Percentiles rank a stretch among this genome's conserved stretches.
Evolutionary conservation across 2,888 invertebrate species (phyloP).

Genomic region (Halocaridina rubra): DNA sequence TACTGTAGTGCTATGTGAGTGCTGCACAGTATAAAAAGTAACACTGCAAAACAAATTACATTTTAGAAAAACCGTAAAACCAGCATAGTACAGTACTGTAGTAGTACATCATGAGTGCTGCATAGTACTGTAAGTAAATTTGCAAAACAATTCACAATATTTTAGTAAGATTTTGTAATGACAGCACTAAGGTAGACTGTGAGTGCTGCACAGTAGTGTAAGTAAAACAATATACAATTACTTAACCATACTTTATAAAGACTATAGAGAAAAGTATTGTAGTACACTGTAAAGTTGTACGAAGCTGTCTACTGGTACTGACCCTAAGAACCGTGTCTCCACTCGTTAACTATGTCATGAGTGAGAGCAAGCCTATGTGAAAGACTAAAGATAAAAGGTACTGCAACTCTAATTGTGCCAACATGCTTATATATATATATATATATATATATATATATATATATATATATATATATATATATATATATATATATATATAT

Average conservation of each 20-base stretch:
- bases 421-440: slow-evolving; percentile 19
- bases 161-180: no score
- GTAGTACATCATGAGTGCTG: no score
- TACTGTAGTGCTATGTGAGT: no score
- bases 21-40: no score
- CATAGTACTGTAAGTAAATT: no score
- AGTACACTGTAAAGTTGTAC: background rate
- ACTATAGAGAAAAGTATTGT: background rate
- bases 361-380: background rate
- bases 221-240: no score
- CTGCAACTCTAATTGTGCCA: background rate
- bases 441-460: slow-evolving; percentile 38
- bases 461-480: background rate
- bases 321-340: background rate
- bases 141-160: no score
- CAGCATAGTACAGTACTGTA: no score
- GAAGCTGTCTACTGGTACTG: background rate
- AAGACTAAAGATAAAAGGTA: background rate
- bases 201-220: no score
- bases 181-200: no score
- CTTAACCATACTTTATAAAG: background rate
- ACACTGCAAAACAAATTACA: no score
- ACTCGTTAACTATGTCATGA: background rate
- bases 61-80: no score
- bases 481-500: slow-evolving; percentile 38